phyloP scores from a whole-genome alignment of 2,888 invertebrate species.

The Ptychoptera contaminata region DNA sequence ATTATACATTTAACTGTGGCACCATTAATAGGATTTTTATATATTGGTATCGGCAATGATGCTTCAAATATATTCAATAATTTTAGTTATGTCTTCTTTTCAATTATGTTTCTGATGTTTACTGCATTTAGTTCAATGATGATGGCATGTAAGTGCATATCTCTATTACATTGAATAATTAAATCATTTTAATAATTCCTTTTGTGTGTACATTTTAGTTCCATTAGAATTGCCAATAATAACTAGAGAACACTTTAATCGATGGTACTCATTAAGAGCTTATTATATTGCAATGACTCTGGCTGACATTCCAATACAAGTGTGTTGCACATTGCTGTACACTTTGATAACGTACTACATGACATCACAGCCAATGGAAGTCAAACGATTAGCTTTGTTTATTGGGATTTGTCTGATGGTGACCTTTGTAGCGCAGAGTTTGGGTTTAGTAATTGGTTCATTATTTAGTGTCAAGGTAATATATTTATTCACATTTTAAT shows the following conservation, averaged over 20 bases:
- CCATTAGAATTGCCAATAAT: slow-evolving; percentile 69
- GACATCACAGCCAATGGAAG: slow-evolving; percentile 73
- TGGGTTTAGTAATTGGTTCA: slow-evolving; percentile 75
- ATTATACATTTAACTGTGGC: slow-evolving; percentile 69
- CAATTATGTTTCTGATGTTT: slow-evolving; percentile 86
- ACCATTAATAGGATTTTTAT: slow-evolving; percentile 64
- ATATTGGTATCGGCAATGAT: slow-evolving; percentile 73
- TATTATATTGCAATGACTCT: slow-evolving; percentile 66
- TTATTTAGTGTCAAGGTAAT: slow-evolving; percentile 59
- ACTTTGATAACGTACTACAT: slow-evolving; percentile 66
- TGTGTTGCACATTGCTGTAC: slow-evolving; percentile 58
- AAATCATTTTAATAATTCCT: not conserved
- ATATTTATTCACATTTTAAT: not conserved
- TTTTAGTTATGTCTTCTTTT: slow-evolving; percentile 79
- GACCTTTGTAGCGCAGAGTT: slow-evolving; percentile 69
- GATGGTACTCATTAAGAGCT: slow-evolving; percentile 75
- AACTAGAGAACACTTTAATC: slow-evolving; percentile 70
- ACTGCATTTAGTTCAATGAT: slow-evolving; percentile 83
- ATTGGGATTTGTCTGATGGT: slow-evolving; percentile 56
- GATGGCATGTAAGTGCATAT: slow-evolving; percentile 64
- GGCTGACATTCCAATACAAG: slow-evolving; percentile 69
- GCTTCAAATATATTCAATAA: slow-evolving; percentile 71
- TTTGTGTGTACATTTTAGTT: slow-evolving; percentile 38
- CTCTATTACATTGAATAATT: not conserved
- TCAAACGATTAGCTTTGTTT: slow-evolving; percentile 53